These are phyloP conservation scores for Biston stratarius DNA, from an alignment of 2,888 invertebrate species.

Conservation along the genomic window DNA sequence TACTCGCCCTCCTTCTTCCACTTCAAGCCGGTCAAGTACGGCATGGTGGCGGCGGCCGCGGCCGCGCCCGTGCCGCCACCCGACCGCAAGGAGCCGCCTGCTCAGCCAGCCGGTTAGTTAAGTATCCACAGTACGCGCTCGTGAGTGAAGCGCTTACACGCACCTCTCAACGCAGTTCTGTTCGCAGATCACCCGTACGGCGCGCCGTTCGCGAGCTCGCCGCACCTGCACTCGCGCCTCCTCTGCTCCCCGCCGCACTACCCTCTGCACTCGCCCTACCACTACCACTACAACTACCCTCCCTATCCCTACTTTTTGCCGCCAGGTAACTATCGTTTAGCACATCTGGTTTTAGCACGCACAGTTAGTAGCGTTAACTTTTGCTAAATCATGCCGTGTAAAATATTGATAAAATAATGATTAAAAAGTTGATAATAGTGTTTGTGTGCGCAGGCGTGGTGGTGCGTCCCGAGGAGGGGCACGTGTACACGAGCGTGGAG, in stretches of 20 bases:
- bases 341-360: conserved; percentile 44
- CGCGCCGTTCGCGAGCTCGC: conserved; percentile 77
- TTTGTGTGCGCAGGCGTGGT: conserved; percentile 88
- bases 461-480: conserved; percentile 93
- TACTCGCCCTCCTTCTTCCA: conserved; percentile 97
- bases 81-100: conserved; percentile 84
- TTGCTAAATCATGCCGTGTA: background rate
- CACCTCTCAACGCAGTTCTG: conserved; percentile 73
- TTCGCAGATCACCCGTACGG: conserved; percentile 80
- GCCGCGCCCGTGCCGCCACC: conserved; percentile 74
- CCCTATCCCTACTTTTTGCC: conserved; percentile 81
- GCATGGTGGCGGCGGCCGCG: conserved; percentile 86
- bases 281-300: conserved; percentile 82
- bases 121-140: conserved; percentile 79
- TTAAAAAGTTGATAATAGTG: conserved; percentile 34
- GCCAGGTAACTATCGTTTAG: conserved; percentile 73
- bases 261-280: conserved; percentile 81
- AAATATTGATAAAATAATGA: no score
- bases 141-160: conserved; percentile 80
- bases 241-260: conserved; percentile 82
- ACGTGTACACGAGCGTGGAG: conserved; percentile 94
- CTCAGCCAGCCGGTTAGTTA: conserved; percentile 87
- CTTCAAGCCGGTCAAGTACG: conserved; percentile 95
- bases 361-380: conserved; percentile 24
- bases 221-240: conserved; percentile 80